A percentile compares a stretch with the other conserved stretches of the same genome.
Evolutionary conservation across 2,113 vertebrate genomes (phyloP).

Genomic region (Psephotus haematonotus): DNA sequence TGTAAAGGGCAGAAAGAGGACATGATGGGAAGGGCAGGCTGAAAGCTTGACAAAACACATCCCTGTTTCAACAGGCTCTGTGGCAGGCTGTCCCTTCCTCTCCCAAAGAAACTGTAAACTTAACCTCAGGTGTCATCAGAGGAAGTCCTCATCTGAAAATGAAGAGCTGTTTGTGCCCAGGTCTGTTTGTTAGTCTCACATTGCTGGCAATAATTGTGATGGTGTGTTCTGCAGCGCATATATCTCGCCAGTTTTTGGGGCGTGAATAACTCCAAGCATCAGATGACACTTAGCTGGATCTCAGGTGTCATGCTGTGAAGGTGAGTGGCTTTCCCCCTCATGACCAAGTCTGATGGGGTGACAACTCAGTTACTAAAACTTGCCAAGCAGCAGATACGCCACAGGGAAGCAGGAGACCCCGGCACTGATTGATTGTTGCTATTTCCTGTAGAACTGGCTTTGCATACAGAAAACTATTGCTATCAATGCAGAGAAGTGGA

Average conservation of each 20-base stretch:
- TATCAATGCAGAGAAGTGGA: not conserved
- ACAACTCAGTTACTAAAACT: not conserved
- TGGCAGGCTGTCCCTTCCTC: not conserved
- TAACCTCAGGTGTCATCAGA: not conserved
- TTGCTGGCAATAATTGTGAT: not conserved
- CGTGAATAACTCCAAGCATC: not conserved
- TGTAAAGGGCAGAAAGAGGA: not conserved
- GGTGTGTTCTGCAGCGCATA: not conserved
- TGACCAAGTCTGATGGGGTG: not conserved
- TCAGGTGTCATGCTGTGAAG: not conserved
- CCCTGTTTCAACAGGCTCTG: not conserved
- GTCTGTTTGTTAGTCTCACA: not conserved
- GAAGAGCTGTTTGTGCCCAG: not conserved
- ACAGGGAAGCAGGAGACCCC: not conserved
- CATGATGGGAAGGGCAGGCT: not conserved
- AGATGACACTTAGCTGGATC: not conserved
- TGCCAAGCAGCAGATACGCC: not conserved
- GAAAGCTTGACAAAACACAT: not conserved
- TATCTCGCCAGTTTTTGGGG: not conserved
- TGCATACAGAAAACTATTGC: not conserved
- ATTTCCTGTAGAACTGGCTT: not conserved
- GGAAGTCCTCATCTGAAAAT: not conserved
- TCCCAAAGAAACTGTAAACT: not conserved
- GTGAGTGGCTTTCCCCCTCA: not conserved
- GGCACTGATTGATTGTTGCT: not conserved